Evolutionary conservation across 2,888 invertebrate species (phyloP).

Genomic region (Brachyopa scutellaris): DNA sequence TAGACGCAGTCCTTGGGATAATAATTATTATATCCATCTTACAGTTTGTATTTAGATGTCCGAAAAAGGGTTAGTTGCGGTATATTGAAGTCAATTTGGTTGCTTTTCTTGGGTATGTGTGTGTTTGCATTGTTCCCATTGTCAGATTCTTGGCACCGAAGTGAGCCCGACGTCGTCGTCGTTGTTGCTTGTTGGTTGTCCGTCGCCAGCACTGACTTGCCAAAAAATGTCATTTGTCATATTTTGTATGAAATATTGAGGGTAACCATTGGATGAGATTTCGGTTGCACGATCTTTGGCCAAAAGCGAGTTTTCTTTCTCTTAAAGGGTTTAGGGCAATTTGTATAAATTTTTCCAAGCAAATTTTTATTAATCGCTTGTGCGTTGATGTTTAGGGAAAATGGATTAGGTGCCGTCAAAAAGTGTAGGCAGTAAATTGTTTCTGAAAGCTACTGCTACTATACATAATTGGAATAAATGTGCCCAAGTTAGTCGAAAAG

Average conservation of each 20-base stretch:
- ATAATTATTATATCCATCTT: constrained; percentile 52
- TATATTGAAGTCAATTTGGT: constrained; percentile 62
- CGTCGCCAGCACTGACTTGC: constrained; percentile 68
- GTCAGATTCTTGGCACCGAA: constrained; percentile 67
- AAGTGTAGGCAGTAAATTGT: no score
- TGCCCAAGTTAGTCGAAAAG: no score
- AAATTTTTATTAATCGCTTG: background rate
- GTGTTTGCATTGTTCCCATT: constrained; percentile 54
- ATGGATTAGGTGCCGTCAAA: no score
- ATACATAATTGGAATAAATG: no score
- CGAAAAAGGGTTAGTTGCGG: constrained; percentile 59
- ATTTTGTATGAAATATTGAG: constrained; percentile 64
- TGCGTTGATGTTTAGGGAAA: background rate
- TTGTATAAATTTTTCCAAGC: constrained; percentile 8
- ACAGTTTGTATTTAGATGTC: constrained; percentile 34
- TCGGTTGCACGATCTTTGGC: background rate
- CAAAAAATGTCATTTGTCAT: constrained; percentile 70
- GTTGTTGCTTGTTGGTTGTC: constrained; percentile 22
- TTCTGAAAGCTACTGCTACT: no score
- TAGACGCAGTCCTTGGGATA: constrained; percentile 68
- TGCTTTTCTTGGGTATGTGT: constrained; percentile 40
- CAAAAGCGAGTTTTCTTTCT: background rate
- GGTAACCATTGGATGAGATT: constrained; percentile 3
- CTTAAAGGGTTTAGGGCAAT: constrained; percentile 35
- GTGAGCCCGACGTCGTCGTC: constrained; percentile 30